Base-by-base conservation (phyloP, 1,140 invertebrate species). In the Orchestia grillus region DNA sequence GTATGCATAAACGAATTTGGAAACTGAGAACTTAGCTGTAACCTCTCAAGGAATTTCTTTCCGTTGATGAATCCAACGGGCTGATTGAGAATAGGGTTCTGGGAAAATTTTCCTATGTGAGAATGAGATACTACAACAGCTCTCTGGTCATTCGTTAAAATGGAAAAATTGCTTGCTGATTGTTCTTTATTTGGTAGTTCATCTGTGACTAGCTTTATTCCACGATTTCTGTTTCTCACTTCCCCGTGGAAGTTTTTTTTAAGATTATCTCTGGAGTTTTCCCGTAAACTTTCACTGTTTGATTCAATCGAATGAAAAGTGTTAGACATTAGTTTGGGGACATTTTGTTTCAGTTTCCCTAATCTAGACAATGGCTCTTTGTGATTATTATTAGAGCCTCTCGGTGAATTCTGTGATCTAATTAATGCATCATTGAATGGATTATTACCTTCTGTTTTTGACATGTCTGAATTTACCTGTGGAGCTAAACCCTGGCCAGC, bases 21-120 rank as follows among this genome's bases (percentile, higher is more conserved):
- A 23, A 23, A 41, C 8, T 92, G 6, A 43, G 6, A 42, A 8
- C 16, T 44, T 45, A 36, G 43, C 0, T 94, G 41, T 45, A 44
- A 44, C 40, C 40, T 94, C 0, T 45, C 11, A 1, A 94, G 36
- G 8, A 94, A 47, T 47, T 94, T 45, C 8, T 94, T 77, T 23
- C 15, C 44, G 36, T 94, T 90, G 43, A 90, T 90, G 41, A 41
- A 44, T 41, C 88, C 88, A 90, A 94, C 92, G 11, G 92, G 92
- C 44, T 94, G 43, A 94, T 94, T 94, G 41, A 94, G 44, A 45
- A 94, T 45, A 40, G 44, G 92, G 44, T 94, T 94, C 19, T n/a
- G 43, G 8, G 92, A 45, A n/a, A 44, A n/a, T 45, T 45, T 94
- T 40, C 92, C 92, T 45, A 42, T 23, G 40, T 94, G 44, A 47